Base-by-base conservation (phyloP, 2,113 vertebrate species). In the Ursus arctos region DNA sequence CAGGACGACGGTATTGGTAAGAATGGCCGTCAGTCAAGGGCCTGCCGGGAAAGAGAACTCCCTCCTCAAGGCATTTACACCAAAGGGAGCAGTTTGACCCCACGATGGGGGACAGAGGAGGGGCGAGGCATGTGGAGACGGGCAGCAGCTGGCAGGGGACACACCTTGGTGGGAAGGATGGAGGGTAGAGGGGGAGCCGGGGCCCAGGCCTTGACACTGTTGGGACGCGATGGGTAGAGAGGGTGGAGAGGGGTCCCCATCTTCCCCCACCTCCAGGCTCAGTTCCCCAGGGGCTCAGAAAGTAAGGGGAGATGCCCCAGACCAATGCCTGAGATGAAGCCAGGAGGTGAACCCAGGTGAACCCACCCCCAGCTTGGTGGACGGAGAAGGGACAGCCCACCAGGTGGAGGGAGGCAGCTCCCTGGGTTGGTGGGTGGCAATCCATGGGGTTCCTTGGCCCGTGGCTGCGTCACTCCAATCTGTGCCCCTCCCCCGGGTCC, bases 121-220 rank as follows among this genome's bases (percentile, higher is more conserved):
- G 26, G 49, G 3, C 6, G 55, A 94, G 19, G 5, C 1, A 0
- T 40, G 4, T 4, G 3, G 82, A 53, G 10, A 7, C 1, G 2
- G 13, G 24, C 19, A 24, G 40, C 40, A 4, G 22, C 31, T 5
- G 11, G 22, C 26, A 21, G 24, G 59, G 59, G 26, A 47, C 33
- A 2, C 24, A 12, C 40, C 33, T 67, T 9, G 43, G 40, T 74
- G 12, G 40, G 86, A 77, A 47, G 12, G 31, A 19, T 0, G 26
- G n/a, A 18, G 33, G 22, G 13, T 0, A 4, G 43, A 28, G 40
- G 26, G 89, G 51, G 31, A 22, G 61, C 26, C 24, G 33, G 19
- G 55, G 47, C 74, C 55, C 36, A 1, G 33, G 80, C 14, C 3
- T 5, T 21, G 24, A 59, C 18, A 11, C 31, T 49, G 31, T 31